phyloP scores from a whole-genome alignment of 2,888 invertebrate genomes.

The Listrodromus nycthemerus region DNA sequence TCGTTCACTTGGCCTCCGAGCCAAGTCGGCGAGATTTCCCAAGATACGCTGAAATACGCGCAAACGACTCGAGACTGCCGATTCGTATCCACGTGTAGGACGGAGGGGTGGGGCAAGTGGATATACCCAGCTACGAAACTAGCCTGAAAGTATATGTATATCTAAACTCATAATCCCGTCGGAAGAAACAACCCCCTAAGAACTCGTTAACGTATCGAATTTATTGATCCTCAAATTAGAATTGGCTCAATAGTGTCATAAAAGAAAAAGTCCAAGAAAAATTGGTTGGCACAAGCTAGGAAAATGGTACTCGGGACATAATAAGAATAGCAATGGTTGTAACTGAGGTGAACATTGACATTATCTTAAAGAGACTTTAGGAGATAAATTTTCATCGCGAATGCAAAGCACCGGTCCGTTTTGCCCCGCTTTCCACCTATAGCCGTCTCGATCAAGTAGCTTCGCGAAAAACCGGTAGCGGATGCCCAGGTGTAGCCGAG shows the following conservation, averaged over 20 bases:
- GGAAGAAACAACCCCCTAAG: not conserved
- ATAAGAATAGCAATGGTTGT: no score
- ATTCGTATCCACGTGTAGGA: constrained; percentile 4
- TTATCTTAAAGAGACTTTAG: not conserved
- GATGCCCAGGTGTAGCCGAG: constrained; percentile 24
- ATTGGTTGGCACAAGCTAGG: no score
- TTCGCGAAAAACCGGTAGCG: constrained; percentile 69
- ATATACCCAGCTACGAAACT: constrained; percentile 23
- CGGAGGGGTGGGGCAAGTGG: not conserved
- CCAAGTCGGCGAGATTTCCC: constrained; percentile 58
- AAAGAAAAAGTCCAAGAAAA: no score
- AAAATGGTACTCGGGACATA: no score
- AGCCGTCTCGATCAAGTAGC: constrained; percentile 19
- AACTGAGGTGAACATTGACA: not conserved
- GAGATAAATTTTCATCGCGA: not conserved
- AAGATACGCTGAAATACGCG: constrained; percentile 52
- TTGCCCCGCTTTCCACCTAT: not conserved
- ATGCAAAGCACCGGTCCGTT: not conserved
- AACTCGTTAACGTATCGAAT: not conserved
- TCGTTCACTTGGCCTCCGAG: constrained; percentile 49
- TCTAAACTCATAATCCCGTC: not conserved
- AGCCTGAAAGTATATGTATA: not conserved
- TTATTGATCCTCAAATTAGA: not conserved
- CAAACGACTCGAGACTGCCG: constrained; percentile 37
- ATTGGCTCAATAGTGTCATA: not conserved